Base-by-base conservation (phyloP, 2,888 invertebrate genomes). In the Drosophila infuscata region DNA sequence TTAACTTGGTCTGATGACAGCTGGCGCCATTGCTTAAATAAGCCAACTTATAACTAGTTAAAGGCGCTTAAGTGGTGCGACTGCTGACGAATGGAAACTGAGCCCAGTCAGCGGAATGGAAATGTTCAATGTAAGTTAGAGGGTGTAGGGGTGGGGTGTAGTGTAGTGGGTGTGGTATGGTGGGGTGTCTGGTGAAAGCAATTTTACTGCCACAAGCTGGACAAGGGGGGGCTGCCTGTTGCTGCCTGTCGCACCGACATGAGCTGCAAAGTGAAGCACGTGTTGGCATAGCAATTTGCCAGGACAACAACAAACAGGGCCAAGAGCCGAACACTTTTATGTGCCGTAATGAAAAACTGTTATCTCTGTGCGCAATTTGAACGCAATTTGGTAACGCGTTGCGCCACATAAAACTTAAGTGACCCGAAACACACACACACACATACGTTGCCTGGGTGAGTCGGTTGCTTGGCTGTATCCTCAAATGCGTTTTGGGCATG, bases 351-450 rank as follows among this genome's bases (percentile, higher is more conserved):
- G 85, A 85, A 85, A 85, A 89, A 90, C 85, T 85, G 90, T 85
- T 85, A 85, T 89, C 85, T 85, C 78, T 86, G 88, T 88, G 90
- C 87, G 85, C 85, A 85, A 85, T 85, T 85, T 85, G 85, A 86
- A 86, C 89, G 85, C 90, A 90, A 86, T 86, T 86, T 90, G 85
- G 90, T 90, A 90, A 90, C 90, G 89, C 85, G 90, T 90, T 90
- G 76, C 87, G 88, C 88, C 91, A 90, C 87, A 87, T 87, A 87
- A 87, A 87, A 87, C 89, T 90, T 90, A 87, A 87, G 87, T 90
- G 87, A 90, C 89, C 90, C 85, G 81, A 90, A 89, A 80, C 77
- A 62, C 62, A 70, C 61, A 70, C 70, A 63, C 41, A 62, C 41
- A 48, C 46, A 46, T 20, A 20, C 38, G n/a, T 41, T 43, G 51